These are phyloP conservation scores for Zenarchopterus dispar DNA, from an alignment of 2,797 vertebrate species.

Conservation along the genomic window DNA sequence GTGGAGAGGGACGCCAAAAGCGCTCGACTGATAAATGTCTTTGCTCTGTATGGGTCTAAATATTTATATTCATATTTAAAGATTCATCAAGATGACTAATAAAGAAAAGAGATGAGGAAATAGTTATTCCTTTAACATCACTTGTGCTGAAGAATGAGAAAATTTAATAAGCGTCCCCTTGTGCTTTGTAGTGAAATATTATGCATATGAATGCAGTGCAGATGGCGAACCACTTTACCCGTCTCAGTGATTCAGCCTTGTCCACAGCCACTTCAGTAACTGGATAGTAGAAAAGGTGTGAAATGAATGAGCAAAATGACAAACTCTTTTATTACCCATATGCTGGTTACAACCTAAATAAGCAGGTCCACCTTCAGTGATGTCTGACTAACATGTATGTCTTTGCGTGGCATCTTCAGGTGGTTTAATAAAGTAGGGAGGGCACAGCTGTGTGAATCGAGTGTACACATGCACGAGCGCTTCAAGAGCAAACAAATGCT, in stretches of 20 bases:
- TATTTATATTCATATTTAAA: not conserved
- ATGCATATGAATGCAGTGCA: constrained; percentile 32
- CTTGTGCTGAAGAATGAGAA: constrained; percentile 1
- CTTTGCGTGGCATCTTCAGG: constrained; percentile 17
- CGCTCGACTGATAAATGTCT: constrained; percentile 14
- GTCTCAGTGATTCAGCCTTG: constrained; percentile 65
- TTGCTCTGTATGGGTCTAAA: constrained; percentile 1
- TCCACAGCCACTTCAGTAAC: constrained; percentile 49
- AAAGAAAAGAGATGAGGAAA: constrained; percentile 7
- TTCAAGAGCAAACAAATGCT: constrained; percentile 6
- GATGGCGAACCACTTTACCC: constrained; percentile 57
- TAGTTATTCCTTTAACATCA: not conserved
- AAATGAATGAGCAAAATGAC: too few species aligned
- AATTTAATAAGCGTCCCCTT: not conserved
- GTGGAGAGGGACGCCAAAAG: constrained; percentile 30
- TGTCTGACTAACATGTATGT: constrained; percentile 21
- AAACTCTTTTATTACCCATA: constrained; percentile 15
- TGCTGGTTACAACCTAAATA: constrained; percentile 19
- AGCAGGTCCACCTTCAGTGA: constrained; percentile 31
- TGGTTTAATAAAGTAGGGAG: constrained; percentile 18
- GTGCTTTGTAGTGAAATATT: constrained; percentile 28
- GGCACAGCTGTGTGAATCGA: constrained; percentile 23
- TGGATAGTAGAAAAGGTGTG: too few species aligned
- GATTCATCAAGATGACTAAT: not conserved
- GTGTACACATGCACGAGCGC: constrained; percentile 6